Base-by-base conservation (phyloP, 2,797 vertebrate genomes). In the Lithobates sylvaticus region DNA sequence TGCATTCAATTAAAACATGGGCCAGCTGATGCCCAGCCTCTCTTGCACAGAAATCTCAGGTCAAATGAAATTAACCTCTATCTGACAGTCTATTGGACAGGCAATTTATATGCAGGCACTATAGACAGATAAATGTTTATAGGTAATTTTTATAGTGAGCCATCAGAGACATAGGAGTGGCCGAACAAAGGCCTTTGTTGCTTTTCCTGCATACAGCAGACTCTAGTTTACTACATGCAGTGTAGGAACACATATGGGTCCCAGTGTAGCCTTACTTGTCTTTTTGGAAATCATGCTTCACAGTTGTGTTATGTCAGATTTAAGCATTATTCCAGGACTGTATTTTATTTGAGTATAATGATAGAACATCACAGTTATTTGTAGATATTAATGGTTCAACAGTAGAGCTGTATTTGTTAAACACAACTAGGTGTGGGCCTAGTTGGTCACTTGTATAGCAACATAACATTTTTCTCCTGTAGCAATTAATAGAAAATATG, bases 31-130 rank as follows among this genome's bases (percentile, higher is more conserved):
- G 39, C 80, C n/a, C 72, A 15, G 27, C 9, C 29, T 73, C 34
- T 61, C 32, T 39, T 78, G n/a, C 42, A 78, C 13, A 67, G 44
- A 58, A 58, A 78, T 78, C 54, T 68, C 23, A 73, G 80, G 85
- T 83, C 80, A 87, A 73, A 36, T 16, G 58, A 67, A 18, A 73
- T 87, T 87, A 87, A 87, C 80, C 80, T 78, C 75, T 68, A 47
- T 23, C 50, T 67, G 80, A 82, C 68, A 65, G 77, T 78, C 73
- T 81, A 82, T 16, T 82, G 27, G 81, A 47, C 54, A 39, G 74
- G 26, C 72, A 61, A 71, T 76, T 76, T 72, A 61, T 78, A 27
- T 85, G 42, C 44, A 21, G 10, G 18, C 54, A 9, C 50, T 18
- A 18, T 54, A 54, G 58, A 42, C 80, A 44, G 47, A 81, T 72